Base-by-base conservation (phyloP, 2,888 invertebrate species). In the Volucella inanis region DNA sequence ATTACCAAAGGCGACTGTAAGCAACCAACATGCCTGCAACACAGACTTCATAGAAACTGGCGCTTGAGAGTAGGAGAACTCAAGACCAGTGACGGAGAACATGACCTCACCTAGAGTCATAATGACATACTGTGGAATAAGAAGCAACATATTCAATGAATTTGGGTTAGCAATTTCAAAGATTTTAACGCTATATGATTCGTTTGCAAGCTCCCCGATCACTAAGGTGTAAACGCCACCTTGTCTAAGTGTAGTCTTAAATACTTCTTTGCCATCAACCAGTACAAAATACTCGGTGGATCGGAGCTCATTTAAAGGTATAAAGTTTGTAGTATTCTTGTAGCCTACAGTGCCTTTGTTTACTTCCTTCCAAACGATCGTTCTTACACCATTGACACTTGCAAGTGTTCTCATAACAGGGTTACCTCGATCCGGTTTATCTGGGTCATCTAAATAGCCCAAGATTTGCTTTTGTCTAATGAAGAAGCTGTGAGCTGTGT, bases 1-100 rank as follows among this genome's bases (percentile, higher is more conserved):
- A 92, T 99, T 99, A 50, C 99, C 99, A 89, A 98, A 94, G 0
- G 98, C 98, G 0, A 97, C 96, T 0, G 98, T 98, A 71, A 99
- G 92, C n/a, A 98, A 93, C 97, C 98, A 99, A 8, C 95, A 94
- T 0, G 99, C 97, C 91, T 97, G 96, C 64, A 99, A 91, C 0
- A 99, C 96, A 0, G 98, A 97, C 92, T 99, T 99, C 98, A 99
- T 98, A 84, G 95, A 95, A 1, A 87, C 62, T 1, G 95, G 95
- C 8, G 95, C 94, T 93, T 94, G 94, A 0, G 95, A 93, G 89
- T 95, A 96, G 3, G 95, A 94, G 90, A 96, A 96, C 87, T 95
- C 94, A 12, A 96, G 91, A 0, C 95, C 95, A 18, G 95, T 95
- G 22, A 96, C 94, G 0, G 95, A 94, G 89, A 95, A 94, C 93